A percentile compares a stretch with the other conserved stretches of the same genome.
Conservation (phyloP, 2,113 vertebrate species). For the Guaruba guarouba region DNA sequence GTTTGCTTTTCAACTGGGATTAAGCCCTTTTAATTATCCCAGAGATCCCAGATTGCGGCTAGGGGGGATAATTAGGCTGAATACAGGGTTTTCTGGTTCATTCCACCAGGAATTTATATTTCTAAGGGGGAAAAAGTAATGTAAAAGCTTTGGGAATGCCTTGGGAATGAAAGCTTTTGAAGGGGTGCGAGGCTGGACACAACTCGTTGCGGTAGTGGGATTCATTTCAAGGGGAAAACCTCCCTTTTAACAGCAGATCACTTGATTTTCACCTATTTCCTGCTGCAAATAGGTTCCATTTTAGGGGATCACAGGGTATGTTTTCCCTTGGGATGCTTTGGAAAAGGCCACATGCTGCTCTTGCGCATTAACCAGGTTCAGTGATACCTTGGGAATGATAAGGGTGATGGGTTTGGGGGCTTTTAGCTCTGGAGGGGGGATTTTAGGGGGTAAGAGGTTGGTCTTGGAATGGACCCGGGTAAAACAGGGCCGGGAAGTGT, state of each 20-base stretch:
- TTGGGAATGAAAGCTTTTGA: background rate
- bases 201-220: background rate
- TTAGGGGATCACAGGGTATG: fast-evolving
- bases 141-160: background rate
- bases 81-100: constrained; percentile 49
- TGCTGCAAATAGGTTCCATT: background rate
- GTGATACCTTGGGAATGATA: background rate
- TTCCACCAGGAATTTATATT: constrained; percentile 47
- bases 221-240: too few species aligned
- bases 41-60: constrained; percentile 38
- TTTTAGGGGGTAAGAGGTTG: background rate
- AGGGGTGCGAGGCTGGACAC: background rate
- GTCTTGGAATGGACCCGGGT: fast-evolving
- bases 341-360: background rate
- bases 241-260: background rate
- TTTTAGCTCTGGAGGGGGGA: background rate
- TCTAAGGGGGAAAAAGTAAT: background rate
- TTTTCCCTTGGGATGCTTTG: background rate
- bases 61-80: constrained; percentile 65
- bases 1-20: constrained; percentile 73
- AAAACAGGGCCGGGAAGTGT: background rate
- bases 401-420: background rate
- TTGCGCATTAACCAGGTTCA: fast-evolving
- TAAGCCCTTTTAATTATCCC: constrained; percentile 66
- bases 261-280: background rate